Percentiles rank a stretch among this genome's conserved stretches.
phyloP scores from a whole-genome alignment of 2,113 vertebrate species.

The Ochotona curzoniae region DNA sequence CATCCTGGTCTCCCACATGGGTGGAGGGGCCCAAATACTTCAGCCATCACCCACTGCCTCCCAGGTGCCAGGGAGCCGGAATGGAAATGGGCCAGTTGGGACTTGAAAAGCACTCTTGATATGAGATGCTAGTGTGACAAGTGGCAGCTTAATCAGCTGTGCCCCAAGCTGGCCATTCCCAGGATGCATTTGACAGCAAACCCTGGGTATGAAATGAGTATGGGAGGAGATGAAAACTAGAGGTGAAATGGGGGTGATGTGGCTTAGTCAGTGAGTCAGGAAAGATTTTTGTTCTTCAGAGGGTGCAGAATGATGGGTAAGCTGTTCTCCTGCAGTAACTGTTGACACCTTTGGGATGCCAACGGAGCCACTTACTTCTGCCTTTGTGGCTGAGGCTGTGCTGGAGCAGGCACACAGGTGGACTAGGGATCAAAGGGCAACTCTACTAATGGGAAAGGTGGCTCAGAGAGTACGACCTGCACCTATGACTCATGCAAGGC shows the following conservation, averaged over 20 bases:
- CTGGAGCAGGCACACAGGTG: neutral
- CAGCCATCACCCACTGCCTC: too few species aligned
- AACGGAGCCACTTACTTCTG: neutral
- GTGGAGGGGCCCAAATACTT: too few species aligned
- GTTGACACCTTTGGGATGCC: neutral
- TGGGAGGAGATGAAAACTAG: neutral
- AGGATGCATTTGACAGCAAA: neutral
- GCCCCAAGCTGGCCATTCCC: too few species aligned
- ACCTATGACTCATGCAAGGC: neutral
- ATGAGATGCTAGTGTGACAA: too few species aligned
- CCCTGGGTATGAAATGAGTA: neutral
- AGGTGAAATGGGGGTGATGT: neutral
- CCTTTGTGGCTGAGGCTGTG: neutral
- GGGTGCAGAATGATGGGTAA: neutral
- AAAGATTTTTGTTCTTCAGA: neutral
- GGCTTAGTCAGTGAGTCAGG: neutral
- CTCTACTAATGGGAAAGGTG: neutral
- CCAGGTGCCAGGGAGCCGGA: too few species aligned
- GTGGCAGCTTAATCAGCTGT: too few species aligned
- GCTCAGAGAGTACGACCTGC: neutral
- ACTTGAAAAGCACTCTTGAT: too few species aligned
- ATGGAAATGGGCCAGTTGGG: too few species aligned
- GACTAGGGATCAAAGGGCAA: neutral
- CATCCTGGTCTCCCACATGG: too few species aligned
- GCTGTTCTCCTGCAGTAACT: neutral